Conservation (phyloP, 2,113 vertebrate species). For the Strix aluco region DNA sequence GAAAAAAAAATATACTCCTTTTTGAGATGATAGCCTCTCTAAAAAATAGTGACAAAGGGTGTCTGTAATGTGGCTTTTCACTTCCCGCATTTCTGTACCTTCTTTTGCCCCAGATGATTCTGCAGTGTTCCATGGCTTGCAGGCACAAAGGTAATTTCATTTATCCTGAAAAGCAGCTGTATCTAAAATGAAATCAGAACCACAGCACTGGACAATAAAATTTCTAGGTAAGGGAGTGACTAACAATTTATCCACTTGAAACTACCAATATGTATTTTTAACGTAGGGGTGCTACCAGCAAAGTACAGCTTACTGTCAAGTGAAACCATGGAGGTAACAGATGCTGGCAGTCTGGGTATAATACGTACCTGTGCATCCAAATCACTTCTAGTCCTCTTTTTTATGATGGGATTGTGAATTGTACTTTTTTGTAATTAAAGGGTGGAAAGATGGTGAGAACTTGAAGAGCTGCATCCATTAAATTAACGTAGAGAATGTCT, state of each 20-base stretch:
- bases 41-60: background rate
- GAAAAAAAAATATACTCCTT: background rate
- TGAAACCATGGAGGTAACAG: background rate
- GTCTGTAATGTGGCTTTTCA: background rate
- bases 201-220: background rate
- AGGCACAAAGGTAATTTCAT: background rate
- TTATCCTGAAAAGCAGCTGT: background rate
- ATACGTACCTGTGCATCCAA: background rate
- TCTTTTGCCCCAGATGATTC: background rate
- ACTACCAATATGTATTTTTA: background rate
- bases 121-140: background rate
- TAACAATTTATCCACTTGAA: background rate
- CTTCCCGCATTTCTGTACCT: background rate
- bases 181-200: background rate
- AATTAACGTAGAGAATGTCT: background rate
- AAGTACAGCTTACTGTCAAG: background rate
- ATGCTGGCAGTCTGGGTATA: background rate
- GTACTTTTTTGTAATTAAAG: conserved; percentile 27
- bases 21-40: background rate
- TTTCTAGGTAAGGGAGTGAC: background rate
- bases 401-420: background rate
- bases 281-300: background rate
- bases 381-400: background rate
- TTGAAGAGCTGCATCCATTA: background rate
- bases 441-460: conserved; percentile 4